Conservation (phyloP, 2,113 vertebrate genomes). For the Prinia subflava region DNA sequence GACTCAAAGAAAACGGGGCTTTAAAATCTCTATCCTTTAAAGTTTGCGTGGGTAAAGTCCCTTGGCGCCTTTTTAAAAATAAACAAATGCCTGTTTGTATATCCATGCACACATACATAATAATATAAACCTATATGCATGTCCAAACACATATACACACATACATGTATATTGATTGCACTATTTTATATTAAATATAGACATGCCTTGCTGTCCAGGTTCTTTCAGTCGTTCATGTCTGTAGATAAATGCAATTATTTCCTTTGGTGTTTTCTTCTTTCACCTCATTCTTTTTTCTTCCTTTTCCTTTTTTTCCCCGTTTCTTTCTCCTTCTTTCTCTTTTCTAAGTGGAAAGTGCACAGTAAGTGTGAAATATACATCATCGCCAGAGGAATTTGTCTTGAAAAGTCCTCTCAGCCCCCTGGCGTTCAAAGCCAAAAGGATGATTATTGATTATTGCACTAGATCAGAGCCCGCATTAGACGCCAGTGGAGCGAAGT, state of each 20-base stretch:
- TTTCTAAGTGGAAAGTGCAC: constrained; percentile 29
- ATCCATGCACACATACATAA: too few species aligned
- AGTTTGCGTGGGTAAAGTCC: not conserved
- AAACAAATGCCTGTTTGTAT: not conserved
- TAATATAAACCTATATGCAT: not conserved
- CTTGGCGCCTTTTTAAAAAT: not conserved
- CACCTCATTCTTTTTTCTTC: rapidly evolving
- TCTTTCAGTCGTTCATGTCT: not conserved
- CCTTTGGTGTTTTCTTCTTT: not conserved
- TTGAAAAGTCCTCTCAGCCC: constrained; percentile 56
- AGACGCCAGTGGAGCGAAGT: not conserved
- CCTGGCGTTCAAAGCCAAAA: constrained; percentile 20
- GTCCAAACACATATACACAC: not conserved
- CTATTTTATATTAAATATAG: not conserved
- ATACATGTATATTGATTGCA: not conserved
- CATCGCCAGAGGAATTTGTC: constrained; percentile 34
- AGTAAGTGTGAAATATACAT: constrained; percentile 66
- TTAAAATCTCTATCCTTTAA: not conserved
- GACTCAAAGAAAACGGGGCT: not conserved
- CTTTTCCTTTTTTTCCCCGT: rapidly evolving
- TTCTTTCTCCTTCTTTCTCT: not conserved
- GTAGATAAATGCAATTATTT: not conserved
- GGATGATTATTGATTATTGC: constrained; percentile 12
- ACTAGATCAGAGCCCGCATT: not conserved
- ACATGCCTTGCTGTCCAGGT: not conserved